Percentiles rank a stretch among this genome's conserved stretches.
Conservation (phyloP, 2,113 vertebrate species). For the Dasypus novemcinctus region DNA sequence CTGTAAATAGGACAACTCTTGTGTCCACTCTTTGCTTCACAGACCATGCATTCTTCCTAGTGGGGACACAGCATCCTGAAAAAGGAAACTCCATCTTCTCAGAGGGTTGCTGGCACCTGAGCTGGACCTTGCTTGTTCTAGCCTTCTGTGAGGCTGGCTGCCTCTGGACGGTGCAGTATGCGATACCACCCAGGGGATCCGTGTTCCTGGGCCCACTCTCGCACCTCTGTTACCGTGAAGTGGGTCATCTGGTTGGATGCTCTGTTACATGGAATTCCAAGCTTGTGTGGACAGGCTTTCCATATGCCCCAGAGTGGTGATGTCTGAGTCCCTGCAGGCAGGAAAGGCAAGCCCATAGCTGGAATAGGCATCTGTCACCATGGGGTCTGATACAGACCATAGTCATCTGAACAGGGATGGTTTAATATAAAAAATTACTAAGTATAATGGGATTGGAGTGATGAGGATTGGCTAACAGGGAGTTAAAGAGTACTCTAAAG, state of each 20-base stretch:
- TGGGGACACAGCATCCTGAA: not conserved
- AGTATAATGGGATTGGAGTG: not conserved
- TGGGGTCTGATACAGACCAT: not conserved
- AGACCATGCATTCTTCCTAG: not conserved
- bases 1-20: not conserved
- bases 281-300: not conserved
- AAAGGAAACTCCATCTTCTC: not conserved
- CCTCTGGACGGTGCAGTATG: not conserved
- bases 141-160: not conserved
- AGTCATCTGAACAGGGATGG: not conserved
- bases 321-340: not conserved
- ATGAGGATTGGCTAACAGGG: not conserved
- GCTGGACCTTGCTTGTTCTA: not conserved
- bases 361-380: not conserved
- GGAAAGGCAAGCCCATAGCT: not conserved
- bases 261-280: not conserved
- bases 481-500: not conserved
- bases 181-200: not conserved
- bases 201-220: not conserved
- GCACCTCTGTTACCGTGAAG: not conserved
- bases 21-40: not conserved
- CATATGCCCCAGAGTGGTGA: not conserved
- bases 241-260: not conserved
- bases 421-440: not conserved
- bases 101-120: not conserved